phyloP scores from a whole-genome alignment of 1,140 invertebrate species.

The Drosophila nikananu region DNA sequence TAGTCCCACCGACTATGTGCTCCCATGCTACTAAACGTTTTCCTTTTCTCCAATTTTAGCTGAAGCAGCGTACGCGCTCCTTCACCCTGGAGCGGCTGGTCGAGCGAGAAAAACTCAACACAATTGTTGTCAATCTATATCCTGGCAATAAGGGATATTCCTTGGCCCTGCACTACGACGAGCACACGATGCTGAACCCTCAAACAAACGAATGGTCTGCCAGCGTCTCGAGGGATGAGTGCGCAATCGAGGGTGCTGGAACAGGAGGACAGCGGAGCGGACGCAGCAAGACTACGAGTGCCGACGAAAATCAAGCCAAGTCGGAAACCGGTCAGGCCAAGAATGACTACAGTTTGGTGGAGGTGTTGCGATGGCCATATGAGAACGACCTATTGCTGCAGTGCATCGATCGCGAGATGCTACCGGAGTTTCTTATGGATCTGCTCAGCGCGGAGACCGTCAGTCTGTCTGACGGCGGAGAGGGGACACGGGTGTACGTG shows the following conservation, averaged over 20 bases:
- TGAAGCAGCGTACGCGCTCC: conserved; percentile 86
- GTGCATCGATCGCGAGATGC: conserved; percentile 93
- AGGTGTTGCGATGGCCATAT: conserved; percentile 91
- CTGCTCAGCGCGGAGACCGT: conserved; percentile 91
- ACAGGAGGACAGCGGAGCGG: conserved; percentile 37
- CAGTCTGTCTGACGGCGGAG: conserved; percentile 72
- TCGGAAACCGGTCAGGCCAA: conserved; percentile 25
- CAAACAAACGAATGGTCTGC: conserved; percentile 67
- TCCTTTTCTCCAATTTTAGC: conserved; percentile 42
- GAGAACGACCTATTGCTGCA: conserved; percentile 91
- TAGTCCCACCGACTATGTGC: too few species aligned
- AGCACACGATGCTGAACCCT: conserved; percentile 65
- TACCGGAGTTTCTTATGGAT: conserved; percentile 94
- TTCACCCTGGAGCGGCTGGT: conserved; percentile 94
- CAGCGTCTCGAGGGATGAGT: conserved; percentile 24
- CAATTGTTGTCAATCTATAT: conserved; percentile 95
- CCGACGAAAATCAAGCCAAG: conserved; percentile 39
- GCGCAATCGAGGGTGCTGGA: conserved; percentile 15
- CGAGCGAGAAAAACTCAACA: conserved; percentile 93
- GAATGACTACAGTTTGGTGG: conserved; percentile 88
- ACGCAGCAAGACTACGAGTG: conserved; percentile 46
- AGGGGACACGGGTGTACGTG: conserved; percentile 70
- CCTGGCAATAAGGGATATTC: conserved; percentile 96
- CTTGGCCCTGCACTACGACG: conserved; percentile 90
- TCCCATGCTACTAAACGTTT: not conserved